Evolutionary conservation across 1,140 invertebrate species (phyloP), one percentile per base, ranked within the genome.

Genomic region (Maniola jurtina): DNA sequence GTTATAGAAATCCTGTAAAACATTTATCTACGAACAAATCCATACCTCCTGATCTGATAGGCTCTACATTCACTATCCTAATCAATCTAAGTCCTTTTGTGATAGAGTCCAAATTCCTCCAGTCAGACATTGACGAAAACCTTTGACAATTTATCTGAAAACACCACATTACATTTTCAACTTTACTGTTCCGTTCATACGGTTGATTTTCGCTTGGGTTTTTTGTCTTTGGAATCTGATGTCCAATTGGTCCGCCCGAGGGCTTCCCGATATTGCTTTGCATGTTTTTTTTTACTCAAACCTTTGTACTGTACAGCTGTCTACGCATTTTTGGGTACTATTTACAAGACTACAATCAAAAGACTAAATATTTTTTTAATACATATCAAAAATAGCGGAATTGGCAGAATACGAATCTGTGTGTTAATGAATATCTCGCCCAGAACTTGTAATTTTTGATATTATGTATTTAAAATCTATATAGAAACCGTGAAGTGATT

Each of bases 191-290:
- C 33, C 1, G 15, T 6, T 40, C 0, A 50, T 73, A 76, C 33
- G 60, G 76, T 75, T 62, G 3, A 34, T 61, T 68, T 75, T 73
- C 13, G 55, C 8, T 50, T 74, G 61, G 2, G 35, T 8, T 42
- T 61, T 56, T 15, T 71, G 74, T 72, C 64, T 63, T 71, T 76
- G 66, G 69, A 73, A 72, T 68, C 73, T 69, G 71, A 77, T 75
- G 75, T 77, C 73, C 68, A 77, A 79, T 77, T 69, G 62, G 70
- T 66, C 68, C 68, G 74, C 74, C 74, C 71, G 62, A 72, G 79
- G 76, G 77, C 70, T 69, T 71, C 76, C 72, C 68, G 68, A 79
- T 82, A 82, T 77, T 82, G 77, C 75, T 68, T 70, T 70, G 72
- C 60, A 71, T 71, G 73, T 73, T 78, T 80, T 80, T n/a, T 79